Evolutionary conservation across 2,797 vertebrate genomes (phyloP).

Genomic region (Trichosurus vulpecula): DNA sequence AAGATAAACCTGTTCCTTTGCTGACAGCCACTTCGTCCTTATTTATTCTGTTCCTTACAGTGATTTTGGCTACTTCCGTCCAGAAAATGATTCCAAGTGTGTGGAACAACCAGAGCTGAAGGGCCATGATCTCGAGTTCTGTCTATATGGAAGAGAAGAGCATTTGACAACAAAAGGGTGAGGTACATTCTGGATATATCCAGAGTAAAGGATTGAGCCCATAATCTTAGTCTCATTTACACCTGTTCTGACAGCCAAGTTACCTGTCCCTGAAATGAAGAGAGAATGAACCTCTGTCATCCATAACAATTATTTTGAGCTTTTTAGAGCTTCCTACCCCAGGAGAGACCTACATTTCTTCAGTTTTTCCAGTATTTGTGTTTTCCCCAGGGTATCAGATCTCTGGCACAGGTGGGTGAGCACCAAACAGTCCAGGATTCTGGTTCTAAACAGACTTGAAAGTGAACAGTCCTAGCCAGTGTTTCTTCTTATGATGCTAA

Average conservation of each 20-base stretch:
- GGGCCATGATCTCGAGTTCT: constrained; percentile 94
- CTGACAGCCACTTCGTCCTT: background rate
- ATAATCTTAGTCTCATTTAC: background rate
- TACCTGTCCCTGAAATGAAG: background rate
- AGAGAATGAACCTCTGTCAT: background rate
- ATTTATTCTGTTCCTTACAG: constrained; percentile 81
- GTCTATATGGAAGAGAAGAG: constrained; percentile 92
- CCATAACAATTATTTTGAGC: background rate
- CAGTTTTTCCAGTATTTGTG: background rate
- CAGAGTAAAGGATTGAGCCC: background rate
- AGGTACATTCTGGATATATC: background rate
- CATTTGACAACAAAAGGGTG: constrained; percentile 92
- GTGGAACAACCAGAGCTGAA: constrained; percentile 92
- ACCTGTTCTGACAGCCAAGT: constrained; percentile 2
- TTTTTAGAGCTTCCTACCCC: background rate
- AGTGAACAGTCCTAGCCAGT: background rate
- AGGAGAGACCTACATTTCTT: no score
- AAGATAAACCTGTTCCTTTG: background rate
- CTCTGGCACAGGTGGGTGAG: background rate
- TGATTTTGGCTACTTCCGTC: constrained; percentile 96
- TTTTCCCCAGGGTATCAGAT: background rate
- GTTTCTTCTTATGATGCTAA: background rate
- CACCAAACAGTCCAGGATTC: background rate
- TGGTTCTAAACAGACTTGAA: constrained; percentile 1
- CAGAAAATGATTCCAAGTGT: constrained; percentile 92